phyloP scores from a whole-genome alignment of 2,113 vertebrate species.

The Psilopogon haemacephalus region DNA sequence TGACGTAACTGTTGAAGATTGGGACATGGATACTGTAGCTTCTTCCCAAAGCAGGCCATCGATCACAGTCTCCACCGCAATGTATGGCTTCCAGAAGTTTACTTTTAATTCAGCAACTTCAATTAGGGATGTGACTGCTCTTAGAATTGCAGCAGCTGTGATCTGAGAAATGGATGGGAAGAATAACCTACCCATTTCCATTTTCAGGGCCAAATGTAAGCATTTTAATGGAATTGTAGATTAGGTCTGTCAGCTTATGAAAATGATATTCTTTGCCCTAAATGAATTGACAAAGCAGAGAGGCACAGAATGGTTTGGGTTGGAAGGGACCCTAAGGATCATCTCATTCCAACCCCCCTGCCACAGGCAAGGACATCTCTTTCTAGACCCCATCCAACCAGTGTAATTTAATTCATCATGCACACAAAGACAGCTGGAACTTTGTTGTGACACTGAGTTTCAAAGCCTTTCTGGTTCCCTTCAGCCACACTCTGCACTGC shows the following conservation, averaged over 20 bases:
- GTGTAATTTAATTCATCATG: not conserved
- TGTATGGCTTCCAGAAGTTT: constrained; percentile 42
- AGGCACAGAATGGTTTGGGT: too few species aligned
- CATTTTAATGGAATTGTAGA: constrained; percentile 61
- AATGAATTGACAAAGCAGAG: constrained; percentile 2
- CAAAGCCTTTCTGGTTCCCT: not conserved
- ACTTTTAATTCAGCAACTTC: constrained; percentile 49
- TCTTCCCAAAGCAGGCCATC: constrained; percentile 7
- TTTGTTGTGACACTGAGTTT: not conserved
- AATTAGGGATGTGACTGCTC: constrained; percentile 35
- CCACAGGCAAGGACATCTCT: too few species aligned
- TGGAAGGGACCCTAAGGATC: too few species aligned
- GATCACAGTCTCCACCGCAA: constrained; percentile 11
- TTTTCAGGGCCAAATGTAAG: constrained; percentile 37
- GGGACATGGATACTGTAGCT: constrained; percentile 2
- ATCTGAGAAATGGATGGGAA: constrained; percentile 42
- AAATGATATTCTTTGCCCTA: constrained; percentile 48
- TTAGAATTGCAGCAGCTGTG: constrained; percentile 18
- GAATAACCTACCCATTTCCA: constrained; percentile 29
- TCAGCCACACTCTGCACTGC: not conserved
- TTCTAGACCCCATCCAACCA: too few species aligned
- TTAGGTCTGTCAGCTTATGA: constrained; percentile 44
- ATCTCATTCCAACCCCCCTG: too few species aligned
- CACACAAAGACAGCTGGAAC: not conserved
- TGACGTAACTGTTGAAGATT: constrained; percentile 24